Percentiles rank a stretch among this genome's conserved stretches.
These are phyloP conservation scores for Urechis unicinctus DNA, from an alignment of 2,888 invertebrate species.

Conservation along the genomic window DNA sequence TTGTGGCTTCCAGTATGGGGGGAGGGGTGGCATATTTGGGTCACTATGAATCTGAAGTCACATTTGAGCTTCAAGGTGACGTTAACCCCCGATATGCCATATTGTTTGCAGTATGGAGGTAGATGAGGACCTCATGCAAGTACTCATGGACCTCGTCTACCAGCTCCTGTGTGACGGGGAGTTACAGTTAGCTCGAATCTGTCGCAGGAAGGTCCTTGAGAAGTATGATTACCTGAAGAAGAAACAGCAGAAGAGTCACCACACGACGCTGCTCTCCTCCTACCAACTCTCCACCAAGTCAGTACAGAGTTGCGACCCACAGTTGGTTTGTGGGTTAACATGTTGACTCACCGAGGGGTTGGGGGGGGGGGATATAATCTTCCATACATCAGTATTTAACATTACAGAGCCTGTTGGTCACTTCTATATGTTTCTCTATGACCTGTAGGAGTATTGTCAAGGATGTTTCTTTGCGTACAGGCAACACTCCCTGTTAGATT, in stretches of 20 bases:
- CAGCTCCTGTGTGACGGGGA: constrained; percentile 88
- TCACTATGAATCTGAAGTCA: background rate
- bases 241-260: constrained; percentile 7
- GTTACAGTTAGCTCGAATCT: constrained; percentile 73
- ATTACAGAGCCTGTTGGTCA: too few relatives aligned
- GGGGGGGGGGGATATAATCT: too few relatives aligned
- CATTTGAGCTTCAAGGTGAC: background rate
- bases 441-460: too few relatives aligned
- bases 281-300: constrained; percentile 17
- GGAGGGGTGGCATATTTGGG: too few relatives aligned
- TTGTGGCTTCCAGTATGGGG: too few relatives aligned
- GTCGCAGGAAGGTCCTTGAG: constrained; percentile 84
- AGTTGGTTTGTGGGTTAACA: too few relatives aligned
- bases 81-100: background rate
- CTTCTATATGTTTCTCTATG: too few relatives aligned
- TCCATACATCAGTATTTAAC: too few relatives aligned
- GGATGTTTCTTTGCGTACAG: constrained; percentile 8
- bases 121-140: constrained; percentile 70
- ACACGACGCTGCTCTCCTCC: constrained; percentile 10
- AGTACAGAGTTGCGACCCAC: too few relatives aligned
- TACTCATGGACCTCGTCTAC: constrained; percentile 87
- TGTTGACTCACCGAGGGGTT: too few relatives aligned
- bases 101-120: constrained; percentile 68
- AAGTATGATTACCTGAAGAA: constrained; percentile 52
- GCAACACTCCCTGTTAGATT: constrained; percentile 56